Evolutionary conservation across 2,113 vertebrate species (phyloP), one percentile per base, ranked within the genome.

Genomic region (Myotis brandtii): DNA sequence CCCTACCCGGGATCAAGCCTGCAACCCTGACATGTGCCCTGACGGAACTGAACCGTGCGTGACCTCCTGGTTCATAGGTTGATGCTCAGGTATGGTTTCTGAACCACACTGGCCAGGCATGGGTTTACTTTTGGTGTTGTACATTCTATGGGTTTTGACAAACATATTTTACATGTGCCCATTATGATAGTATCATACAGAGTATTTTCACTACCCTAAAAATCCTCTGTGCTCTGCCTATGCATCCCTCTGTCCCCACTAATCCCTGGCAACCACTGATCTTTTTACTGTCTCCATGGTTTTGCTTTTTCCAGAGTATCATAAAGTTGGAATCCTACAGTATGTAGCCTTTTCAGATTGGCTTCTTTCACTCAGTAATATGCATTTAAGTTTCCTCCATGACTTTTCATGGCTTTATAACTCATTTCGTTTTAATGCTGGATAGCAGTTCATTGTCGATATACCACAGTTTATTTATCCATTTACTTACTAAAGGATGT

Each of bases 261-360:
- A n/a, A 46, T 9, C 21, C 40, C 18, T 40, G 17, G 14, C 6
- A 80, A 85, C 3, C 23, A 59, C 56, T 54, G 40, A 9, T 54
- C 30, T 81, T 91, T 90, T 50, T 72, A 56, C 30, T 84, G 8
- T 69, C 32, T 5, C 17, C 6, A 11, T 37, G 34, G 27, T 43
- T 93, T 86, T 64, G 8, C 23, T 12, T 83, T 77, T 93, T 83
- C 32, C 87, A 93, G 76, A 80, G 75, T 75, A 32, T 70, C 34
- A 27, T 30, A 52, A 8, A 56, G 32, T 13, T 83, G 34, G 50
- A 85, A 62, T 93, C 48, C 54, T 32, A 18, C 3, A 52, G 32
- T 25, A 80, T 21, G 20, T 7, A 72, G 30, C 16, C 52, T 82
- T 91, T 77, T 54, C 20, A 66, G 23, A 73, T 40, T 37, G 37